Evolutionary conservation across 1,140 invertebrate species (phyloP).

Genomic region (Penaeus chinensis): DNA sequence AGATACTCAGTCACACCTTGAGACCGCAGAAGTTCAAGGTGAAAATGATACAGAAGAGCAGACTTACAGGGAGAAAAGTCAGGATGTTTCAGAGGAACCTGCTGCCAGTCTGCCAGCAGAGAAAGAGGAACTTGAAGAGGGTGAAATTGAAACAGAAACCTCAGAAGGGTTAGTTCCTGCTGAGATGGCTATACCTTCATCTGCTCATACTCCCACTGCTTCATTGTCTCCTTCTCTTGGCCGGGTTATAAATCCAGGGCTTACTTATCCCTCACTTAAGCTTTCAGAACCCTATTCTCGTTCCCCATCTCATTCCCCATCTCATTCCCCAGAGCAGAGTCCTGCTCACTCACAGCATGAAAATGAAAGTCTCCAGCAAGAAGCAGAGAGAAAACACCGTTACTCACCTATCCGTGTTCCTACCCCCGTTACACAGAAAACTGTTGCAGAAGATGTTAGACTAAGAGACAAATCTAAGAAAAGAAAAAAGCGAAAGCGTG

Average conservation of each 20-base stretch:
- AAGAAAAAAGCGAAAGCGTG: slow-evolving; percentile 39
- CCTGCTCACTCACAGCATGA: not conserved
- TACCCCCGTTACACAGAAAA: not conserved
- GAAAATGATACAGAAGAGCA: not conserved
- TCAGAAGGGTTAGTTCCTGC: not conserved
- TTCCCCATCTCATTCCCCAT: no score
- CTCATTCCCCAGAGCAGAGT: no score
- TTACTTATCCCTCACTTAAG: no score
- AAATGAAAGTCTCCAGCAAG: not conserved
- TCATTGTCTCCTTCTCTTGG: not conserved
- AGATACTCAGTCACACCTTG: no score
- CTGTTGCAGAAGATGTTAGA: slow-evolving; percentile 1
- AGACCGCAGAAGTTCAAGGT: no score
- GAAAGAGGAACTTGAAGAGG: slow-evolving; percentile 31
- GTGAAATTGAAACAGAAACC: slow-evolving; percentile 26
- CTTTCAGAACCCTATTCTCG: no score
- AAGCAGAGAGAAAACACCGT: not conserved
- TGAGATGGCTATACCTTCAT: not conserved
- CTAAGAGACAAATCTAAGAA: slow-evolving; percentile 40
- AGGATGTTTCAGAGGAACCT: no score
- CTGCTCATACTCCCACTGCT: not conserved
- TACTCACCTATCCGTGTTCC: slow-evolving; percentile 46
- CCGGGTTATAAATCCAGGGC: no score
- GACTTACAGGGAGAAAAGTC: not conserved
- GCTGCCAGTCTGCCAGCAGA: not conserved